These are phyloP conservation scores for Aphis gossypii DNA, from an alignment of 1,140 invertebrate species.

Conservation along the genomic window DNA sequence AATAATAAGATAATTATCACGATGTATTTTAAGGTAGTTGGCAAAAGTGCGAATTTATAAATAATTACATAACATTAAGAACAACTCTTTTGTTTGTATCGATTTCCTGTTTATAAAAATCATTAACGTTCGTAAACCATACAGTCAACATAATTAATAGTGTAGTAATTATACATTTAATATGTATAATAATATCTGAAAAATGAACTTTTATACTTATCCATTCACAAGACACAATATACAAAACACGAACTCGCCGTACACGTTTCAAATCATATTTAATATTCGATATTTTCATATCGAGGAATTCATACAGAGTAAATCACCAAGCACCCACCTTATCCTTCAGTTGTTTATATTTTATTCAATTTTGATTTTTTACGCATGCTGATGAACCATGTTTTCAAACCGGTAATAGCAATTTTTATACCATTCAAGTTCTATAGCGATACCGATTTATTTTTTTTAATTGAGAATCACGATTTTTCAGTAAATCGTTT, in stretches of 20 bases:
- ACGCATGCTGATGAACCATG: background rate
- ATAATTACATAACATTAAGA: background rate
- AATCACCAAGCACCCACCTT: background rate
- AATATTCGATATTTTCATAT: background rate
- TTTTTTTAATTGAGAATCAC: too few species aligned
- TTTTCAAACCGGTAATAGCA: background rate
- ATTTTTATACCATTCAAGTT: background rate
- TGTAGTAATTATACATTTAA: background rate
- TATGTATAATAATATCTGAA: background rate
- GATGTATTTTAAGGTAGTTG: background rate
- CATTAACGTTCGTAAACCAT: background rate
- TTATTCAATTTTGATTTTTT: background rate
- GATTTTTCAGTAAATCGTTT: too few species aligned
- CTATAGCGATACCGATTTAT: too few species aligned
- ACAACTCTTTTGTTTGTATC: constrained; percentile 7
- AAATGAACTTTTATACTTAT: background rate
- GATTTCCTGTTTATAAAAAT: background rate
- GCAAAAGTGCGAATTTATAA: background rate
- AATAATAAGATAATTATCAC: background rate
- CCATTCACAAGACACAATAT: background rate
- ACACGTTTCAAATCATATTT: background rate
- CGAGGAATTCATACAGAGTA: background rate
- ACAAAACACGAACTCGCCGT: background rate
- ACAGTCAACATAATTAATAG: background rate
- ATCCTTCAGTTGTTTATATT: background rate